phyloP scores from a whole-genome alignment of 64 coral and sea anemone species.

The Actinia tenebrosa region DNA sequence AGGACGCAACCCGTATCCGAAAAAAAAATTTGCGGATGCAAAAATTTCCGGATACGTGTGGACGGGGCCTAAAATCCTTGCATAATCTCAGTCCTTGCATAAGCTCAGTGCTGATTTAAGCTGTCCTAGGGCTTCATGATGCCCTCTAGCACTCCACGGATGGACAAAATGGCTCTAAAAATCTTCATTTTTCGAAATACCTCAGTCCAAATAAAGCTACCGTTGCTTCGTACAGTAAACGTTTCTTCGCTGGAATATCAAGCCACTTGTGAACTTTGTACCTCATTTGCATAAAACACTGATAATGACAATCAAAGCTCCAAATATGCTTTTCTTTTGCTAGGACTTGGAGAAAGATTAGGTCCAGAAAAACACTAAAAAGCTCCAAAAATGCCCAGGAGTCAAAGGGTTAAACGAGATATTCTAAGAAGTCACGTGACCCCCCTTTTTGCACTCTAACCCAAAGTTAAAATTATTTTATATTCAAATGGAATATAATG shows the following conservation, averaged over 20 bases:
- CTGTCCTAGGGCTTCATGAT: conserved; percentile 14
- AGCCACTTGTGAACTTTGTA: not conserved
- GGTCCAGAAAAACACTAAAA: conserved; percentile 42
- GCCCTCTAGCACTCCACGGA: conserved; percentile 24
- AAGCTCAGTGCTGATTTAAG: conserved; percentile 2
- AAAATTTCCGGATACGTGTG: too few species aligned
- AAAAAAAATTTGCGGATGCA: too few species aligned
- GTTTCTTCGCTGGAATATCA: not conserved
- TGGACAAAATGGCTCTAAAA: conserved; percentile 11
- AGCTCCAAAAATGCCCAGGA: too few species aligned
- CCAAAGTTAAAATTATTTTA: too few species aligned
- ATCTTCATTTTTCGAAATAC: not conserved
- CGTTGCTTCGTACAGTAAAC: too few species aligned
- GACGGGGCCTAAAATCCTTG: not conserved
- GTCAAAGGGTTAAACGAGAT: too few species aligned
- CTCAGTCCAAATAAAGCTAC: not conserved
- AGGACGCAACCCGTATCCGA: too few species aligned
- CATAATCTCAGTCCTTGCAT: not conserved
- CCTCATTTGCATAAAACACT: not conserved
- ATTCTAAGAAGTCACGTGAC: too few species aligned
- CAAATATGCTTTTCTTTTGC: too few species aligned
- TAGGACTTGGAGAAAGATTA: conserved; percentile 39
- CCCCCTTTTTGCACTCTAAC: too few species aligned
- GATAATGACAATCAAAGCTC: too few species aligned
- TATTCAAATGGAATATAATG: too few species aligned